phyloP scores from a whole-genome alignment of 2,797 vertebrate species.

The Sus cebifrons region DNA sequence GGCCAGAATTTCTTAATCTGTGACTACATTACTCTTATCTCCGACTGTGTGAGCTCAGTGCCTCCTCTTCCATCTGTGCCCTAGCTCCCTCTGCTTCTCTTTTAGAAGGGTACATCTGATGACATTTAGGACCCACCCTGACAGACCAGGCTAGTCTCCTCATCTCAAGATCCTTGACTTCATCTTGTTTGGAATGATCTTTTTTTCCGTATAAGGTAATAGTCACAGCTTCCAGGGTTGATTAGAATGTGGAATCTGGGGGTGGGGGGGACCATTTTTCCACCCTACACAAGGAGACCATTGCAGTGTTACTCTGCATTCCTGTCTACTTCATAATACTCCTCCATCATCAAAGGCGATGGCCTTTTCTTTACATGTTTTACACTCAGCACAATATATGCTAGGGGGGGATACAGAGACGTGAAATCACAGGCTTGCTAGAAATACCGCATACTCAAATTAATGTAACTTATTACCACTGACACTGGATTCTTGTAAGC shows the following conservation, averaged over 20 bases:
- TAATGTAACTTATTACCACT: not conserved
- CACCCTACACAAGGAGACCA: not conserved
- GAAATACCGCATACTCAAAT: not conserved
- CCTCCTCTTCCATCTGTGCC: not conserved
- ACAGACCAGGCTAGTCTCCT: not conserved
- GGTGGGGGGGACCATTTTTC: not conserved
- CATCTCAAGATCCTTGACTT: not conserved
- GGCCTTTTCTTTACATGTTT: not conserved
- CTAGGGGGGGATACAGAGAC: not conserved
- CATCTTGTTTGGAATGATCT: not conserved
- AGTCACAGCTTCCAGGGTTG: too few relatives aligned
- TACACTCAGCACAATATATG: not conserved
- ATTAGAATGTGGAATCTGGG: not conserved
- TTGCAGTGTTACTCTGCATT: not conserved
- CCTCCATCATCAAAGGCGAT: not conserved
- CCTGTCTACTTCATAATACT: not conserved
- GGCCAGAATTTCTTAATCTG: not conserved
- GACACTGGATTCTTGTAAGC: not conserved
- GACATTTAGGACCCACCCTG: not conserved
- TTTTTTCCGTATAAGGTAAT: not conserved
- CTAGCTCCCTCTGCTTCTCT: not conserved
- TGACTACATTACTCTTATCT: not conserved
- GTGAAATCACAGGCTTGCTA: not conserved
- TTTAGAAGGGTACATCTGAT: not conserved
- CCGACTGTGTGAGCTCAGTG: not conserved